phyloP scores from a whole-genome alignment of 2,888 invertebrate species.

The Drosophila neotestacea region DNA sequence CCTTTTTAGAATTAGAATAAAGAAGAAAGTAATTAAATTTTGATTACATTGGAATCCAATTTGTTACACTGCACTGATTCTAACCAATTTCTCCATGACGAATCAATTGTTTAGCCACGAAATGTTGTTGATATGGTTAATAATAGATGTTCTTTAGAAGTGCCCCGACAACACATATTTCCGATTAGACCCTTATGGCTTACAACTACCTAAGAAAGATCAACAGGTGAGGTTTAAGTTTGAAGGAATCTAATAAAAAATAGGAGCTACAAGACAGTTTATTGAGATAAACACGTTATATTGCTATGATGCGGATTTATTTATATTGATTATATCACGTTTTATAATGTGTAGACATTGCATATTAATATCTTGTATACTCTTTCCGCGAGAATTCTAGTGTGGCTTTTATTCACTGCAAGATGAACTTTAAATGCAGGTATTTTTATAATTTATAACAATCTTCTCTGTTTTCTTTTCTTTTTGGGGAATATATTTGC shows the following conservation, averaged over 20 bases:
- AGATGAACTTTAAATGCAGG: no score
- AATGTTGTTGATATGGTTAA: slow-evolving; percentile 11
- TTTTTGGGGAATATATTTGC: no score
- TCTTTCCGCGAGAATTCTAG: no score
- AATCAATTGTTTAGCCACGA: slow-evolving; percentile 42
- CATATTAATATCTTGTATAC: neutral
- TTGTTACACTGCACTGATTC: slow-evolving; percentile 16
- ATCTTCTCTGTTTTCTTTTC: no score
- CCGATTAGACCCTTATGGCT: neutral
- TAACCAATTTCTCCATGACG: slow-evolving; percentile 25
- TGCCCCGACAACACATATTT: neutral
- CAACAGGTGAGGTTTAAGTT: neutral
- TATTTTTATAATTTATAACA: no score
- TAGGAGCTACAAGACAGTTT: neutral
- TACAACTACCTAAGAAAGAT: neutral
- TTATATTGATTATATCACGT: neutral
- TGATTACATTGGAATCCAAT: slow-evolving; percentile 7
- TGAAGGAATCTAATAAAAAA: neutral
- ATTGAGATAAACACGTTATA: neutral
- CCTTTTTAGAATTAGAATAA: slow-evolving; percentile 28
- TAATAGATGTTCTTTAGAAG: slow-evolving; percentile 4
- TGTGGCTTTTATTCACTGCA: no score
- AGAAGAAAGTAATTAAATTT: slow-evolving; percentile 8
- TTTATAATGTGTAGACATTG: neutral
- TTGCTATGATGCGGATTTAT: neutral